phyloP scores from a whole-genome alignment of 1,140 invertebrate species.

The Bombyx mandarina region DNA sequence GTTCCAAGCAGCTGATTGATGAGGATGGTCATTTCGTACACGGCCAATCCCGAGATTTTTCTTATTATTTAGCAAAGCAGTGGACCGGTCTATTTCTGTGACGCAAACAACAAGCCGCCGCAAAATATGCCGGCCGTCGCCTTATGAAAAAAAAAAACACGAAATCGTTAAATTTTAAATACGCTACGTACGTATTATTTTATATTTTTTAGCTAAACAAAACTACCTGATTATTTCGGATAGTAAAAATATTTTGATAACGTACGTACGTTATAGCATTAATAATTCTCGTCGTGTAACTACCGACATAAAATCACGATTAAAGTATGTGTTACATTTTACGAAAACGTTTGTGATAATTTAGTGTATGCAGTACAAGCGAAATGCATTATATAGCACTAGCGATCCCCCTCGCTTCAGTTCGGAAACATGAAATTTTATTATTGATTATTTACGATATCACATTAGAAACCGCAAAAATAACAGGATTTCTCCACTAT shows the following conservation, averaged over 20 bases:
- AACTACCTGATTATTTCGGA: constrained; percentile 6
- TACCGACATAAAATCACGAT: no score
- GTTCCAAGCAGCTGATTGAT: constrained; percentile 69
- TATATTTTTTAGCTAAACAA: constrained; percentile 5
- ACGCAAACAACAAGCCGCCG: constrained; percentile 60
- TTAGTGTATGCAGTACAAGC: no score
- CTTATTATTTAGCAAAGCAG: constrained; percentile 70
- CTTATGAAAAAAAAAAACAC: constrained; percentile 24
- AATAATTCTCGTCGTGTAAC: background rate
- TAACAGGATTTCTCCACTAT: no score
- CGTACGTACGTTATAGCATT: background rate
- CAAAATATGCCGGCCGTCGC: constrained; percentile 37
- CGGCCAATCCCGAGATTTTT: constrained; percentile 68
- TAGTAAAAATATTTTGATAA: constrained; percentile 1
- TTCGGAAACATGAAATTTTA: no score
- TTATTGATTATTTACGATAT: no score
- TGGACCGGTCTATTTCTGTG: constrained; percentile 65
- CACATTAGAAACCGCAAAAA: no score
- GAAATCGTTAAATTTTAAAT: constrained; percentile 9
- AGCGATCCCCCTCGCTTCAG: no score
- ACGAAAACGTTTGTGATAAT: no score
- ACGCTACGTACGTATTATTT: constrained; percentile 4
- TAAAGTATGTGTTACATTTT: no score
- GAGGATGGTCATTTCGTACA: constrained; percentile 70
- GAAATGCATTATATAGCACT: no score